Base-by-base conservation (phyloP, 2,888 invertebrate genomes). In the Drosophila kanekoi region DNA sequence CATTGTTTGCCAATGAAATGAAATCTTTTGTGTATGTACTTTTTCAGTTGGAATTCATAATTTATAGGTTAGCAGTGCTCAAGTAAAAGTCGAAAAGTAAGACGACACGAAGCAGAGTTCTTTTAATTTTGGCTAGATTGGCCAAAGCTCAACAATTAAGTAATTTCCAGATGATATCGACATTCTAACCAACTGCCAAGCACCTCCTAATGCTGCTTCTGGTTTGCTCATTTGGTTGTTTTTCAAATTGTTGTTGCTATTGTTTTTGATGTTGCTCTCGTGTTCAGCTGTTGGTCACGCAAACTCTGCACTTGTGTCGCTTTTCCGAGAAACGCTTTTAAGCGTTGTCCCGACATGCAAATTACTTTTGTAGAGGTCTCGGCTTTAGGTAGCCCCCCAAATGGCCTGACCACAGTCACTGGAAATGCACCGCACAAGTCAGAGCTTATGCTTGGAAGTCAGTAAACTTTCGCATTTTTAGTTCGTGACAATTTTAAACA, bases 401-500 rank as follows among this genome's bases (percentile, higher is more conserved):
- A 6, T 1, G 53, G 37, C 49, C 64, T 28, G 60, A 51, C 45
- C 72, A 28, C 9, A 58, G 41, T 41, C 57, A 35, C 40, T 63
- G 37, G 3, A 40, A 23, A 28, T 47, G 51, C 66, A 53, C 64
- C 4, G 48, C 23, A 52, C 18, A 35, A 37, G 63, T 35, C 63
- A 53, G 32, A 58, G 53, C 57, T 33, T 28, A 38, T 18, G 48
- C 43, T n/a, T 9, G 8, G 40, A 63, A 87, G 87, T 85, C 78
- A 72, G 61, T 82, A 70, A 87, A 87, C 85, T 85, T 82, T 85
- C 73, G 73, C 72, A 71, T 72, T 72, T 71, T 73, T 66, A 74
- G 72, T 84, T 86, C 89, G 86, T 86, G 86, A 88, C 86, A 87
- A 72, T 80, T 84, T 87, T 86, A 45, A 69, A 63, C 86, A 85